Base-by-base conservation (phyloP, 2,888 invertebrate genomes). In the Zygothrica quintamaculata region DNA sequence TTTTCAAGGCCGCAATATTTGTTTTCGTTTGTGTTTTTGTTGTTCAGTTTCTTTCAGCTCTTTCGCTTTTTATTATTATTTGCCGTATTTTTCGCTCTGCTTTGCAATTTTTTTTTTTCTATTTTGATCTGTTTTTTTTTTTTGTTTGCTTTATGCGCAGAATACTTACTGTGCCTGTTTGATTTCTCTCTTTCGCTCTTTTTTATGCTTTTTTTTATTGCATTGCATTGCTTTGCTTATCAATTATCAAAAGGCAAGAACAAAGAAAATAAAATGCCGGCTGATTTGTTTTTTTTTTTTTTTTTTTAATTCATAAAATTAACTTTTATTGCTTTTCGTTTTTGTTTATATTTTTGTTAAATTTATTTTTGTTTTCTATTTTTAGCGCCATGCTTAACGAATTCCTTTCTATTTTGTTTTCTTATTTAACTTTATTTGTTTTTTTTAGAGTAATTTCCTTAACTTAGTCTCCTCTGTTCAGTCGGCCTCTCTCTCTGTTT, bases 1-100 rank as follows among this genome's bases (percentile, higher is more conserved):
- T 65, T 77, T 79, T 80, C 79, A 80, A 80, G 79, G 79, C 72
- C 84, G 70, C 43, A 25, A 68, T 68, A 59, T 74, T 75, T 81
- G 77, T 76, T 55, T 75, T 68, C 40, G 55, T 75, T 71, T 64
- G 46, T 59, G 58, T 61, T 56, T 55, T 67, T 69, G 26, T 16
- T 39, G 18, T 12, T 12, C 51, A 58, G 25, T 43, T 25, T 50
- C 22, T 48, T 7, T 8, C 5, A 29, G 16, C 9, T 8, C 31
- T 8, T 18, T 18, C 42, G 9, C 12, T 26, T 61, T 48, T 15
- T 33, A 13, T 9, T 57, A 37, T 47, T 53, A 13, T 34, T 51
- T n/a, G n/a, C n/a, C n/a, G n/a, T n/a, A n/a, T n/a, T 25, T 25
- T 36, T 44, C 40, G 56, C 22, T 12, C 36, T 43, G 56, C 64